Percentiles rank a stretch among this genome's conserved stretches.
Evolutionary conservation across 2,797 vertebrate species (phyloP).

Genomic region (Gobionotothen gibberifrons): DNA sequence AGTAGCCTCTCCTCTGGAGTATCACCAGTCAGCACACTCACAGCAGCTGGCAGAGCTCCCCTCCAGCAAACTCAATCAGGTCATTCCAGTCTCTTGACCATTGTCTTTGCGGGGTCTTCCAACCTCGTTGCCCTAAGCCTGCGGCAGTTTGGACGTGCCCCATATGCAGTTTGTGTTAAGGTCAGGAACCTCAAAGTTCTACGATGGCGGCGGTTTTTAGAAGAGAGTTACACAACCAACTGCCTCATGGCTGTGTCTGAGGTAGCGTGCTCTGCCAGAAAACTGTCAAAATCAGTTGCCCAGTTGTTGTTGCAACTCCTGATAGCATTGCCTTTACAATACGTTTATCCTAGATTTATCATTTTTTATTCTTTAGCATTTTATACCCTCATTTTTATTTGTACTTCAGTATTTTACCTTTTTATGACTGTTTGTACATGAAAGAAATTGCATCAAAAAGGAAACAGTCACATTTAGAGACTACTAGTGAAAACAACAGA

Average conservation of each 20-base stretch:
- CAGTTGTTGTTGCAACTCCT: neutral
- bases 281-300: slow-evolving; percentile 11
- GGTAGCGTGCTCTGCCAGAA: neutral
- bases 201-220: slow-evolving; percentile 7
- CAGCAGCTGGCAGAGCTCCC: slow-evolving; percentile 37
- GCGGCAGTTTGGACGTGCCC: slow-evolving; percentile 30
- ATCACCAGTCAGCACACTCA: slow-evolving; percentile 1
- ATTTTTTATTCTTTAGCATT: neutral
- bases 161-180: slow-evolving; percentile 29
- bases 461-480: neutral
- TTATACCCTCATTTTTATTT: neutral
- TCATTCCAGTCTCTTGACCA: slow-evolving; percentile 14
- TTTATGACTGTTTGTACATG: neutral
- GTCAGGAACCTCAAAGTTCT: slow-evolving; percentile 45
- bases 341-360: neutral
- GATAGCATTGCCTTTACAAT: no score
- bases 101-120: slow-evolving; percentile 14
- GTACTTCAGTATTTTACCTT: neutral
- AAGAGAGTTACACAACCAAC: slow-evolving; percentile 15
- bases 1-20: neutral
- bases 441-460: neutral
- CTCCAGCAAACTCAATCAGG: slow-evolving; percentile 30
- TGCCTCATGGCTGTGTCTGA: neutral
- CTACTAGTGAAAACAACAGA: neutral
- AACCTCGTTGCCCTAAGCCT: slow-evolving; percentile 15